Percentiles rank a stretch among this genome's conserved stretches.
phyloP scores from a whole-genome alignment of 1,140 invertebrate species.

The Orius insidiosus region DNA sequence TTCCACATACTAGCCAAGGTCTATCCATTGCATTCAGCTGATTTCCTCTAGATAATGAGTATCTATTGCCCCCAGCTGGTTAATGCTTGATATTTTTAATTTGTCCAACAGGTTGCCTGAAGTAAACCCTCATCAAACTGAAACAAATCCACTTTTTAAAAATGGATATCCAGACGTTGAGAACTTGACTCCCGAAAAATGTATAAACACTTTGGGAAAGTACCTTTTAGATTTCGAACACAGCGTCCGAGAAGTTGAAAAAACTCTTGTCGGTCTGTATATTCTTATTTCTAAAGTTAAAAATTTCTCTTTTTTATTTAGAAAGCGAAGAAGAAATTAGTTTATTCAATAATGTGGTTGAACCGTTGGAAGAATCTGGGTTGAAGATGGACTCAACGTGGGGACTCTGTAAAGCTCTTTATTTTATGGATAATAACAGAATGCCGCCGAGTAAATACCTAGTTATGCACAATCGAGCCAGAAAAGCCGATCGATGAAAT shows the following conservation, averaged over 20 bases:
- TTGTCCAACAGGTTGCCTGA: conserved; percentile 84
- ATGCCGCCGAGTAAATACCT: conserved; percentile 60
- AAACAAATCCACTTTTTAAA: conserved; percentile 55
- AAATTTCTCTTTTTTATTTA: conserved; percentile 8
- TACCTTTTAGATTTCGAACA: conserved; percentile 69
- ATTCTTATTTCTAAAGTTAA: conserved; percentile 1
- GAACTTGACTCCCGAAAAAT: conserved; percentile 62
- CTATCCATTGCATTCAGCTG: no score
- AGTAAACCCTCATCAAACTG: conserved; percentile 61
- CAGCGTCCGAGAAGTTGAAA: conserved; percentile 44
- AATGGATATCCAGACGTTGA: conserved; percentile 61
- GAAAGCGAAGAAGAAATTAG: conserved; percentile 29
- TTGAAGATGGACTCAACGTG: conserved; percentile 64
- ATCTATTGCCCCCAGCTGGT: no score
- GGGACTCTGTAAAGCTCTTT: conserved; percentile 68
- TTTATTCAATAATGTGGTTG: conserved; percentile 54
- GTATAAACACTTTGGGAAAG: conserved; percentile 61
- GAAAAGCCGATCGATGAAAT: conserved; percentile 45
- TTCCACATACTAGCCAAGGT: no score
- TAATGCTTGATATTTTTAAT: no score
- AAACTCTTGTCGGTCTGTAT: conserved; percentile 29
- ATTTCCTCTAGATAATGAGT: no score
- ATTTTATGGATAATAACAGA: conserved; percentile 57
- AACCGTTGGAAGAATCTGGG: conserved; percentile 54
- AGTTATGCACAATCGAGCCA: conserved; percentile 52